Conservation (phyloP, 2,113 vertebrate genomes). For the Rhipidura dahli region DNA sequence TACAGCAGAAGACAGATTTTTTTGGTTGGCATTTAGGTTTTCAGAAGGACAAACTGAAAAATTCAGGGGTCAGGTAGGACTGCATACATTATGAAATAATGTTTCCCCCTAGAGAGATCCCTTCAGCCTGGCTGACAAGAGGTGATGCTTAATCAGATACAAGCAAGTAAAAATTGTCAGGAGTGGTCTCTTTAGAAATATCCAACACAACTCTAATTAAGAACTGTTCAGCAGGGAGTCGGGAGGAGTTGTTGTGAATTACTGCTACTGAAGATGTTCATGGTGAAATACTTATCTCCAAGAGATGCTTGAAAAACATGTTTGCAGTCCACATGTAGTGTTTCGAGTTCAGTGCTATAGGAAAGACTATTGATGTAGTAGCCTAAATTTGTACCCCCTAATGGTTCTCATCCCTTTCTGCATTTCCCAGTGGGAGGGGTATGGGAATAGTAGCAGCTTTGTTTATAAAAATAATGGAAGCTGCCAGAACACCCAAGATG, state of each 20-base stretch:
- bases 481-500: neutral
- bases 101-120: neutral
- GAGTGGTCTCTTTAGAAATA: neutral
- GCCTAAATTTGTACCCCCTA: neutral
- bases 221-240: neutral
- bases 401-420: neutral
- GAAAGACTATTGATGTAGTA: neutral
- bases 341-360: neutral
- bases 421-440: neutral
- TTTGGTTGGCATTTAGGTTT: neutral
- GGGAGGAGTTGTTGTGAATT: neutral
- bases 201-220: neutral
- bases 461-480: neutral
- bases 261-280: neutral
- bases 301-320: neutral
- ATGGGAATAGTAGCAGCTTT: neutral
- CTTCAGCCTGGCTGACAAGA: neutral
- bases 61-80: neutral
- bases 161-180: neutral
- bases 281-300: neutral
- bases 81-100: neutral
- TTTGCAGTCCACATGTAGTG: neutral
- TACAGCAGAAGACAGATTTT: neutral
- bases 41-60: neutral
- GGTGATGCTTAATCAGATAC: neutral